phyloP scores from a whole-genome alignment of 2,888 invertebrate genomes.

The Microplitis manilae region DNA sequence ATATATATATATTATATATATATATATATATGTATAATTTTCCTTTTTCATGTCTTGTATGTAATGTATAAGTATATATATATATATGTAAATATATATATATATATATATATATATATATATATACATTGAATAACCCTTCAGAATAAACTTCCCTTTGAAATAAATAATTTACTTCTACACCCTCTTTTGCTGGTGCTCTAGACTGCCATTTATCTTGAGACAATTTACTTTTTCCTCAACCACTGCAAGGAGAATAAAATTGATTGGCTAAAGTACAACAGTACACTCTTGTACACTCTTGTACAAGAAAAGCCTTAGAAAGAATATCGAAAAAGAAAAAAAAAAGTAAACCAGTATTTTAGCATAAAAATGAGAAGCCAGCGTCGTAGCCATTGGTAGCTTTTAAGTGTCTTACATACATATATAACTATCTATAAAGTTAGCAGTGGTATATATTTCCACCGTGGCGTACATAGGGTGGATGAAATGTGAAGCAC shows the following conservation, averaged over 20 bases:
- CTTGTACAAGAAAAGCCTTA: not conserved
- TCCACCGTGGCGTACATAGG: not conserved
- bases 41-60: too few relatives aligned
- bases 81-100: not conserved
- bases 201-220: not conserved
- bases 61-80: not conserved
- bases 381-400: not conserved
- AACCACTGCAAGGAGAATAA: not conserved
- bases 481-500: constrained; percentile 53
- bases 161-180: constrained; percentile 5
- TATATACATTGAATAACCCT: not conserved
- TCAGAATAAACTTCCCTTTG: not conserved
- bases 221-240: constrained; percentile 13
- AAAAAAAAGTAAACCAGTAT: constrained; percentile 14
- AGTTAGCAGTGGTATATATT: too few relatives aligned
- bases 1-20: too few relatives aligned
- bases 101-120: not conserved
- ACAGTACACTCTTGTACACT: not conserved
- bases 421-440: too few relatives aligned
- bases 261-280: constrained; percentile 12
- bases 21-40: too few relatives aligned
- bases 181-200: not conserved
- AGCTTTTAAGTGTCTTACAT: not conserved
- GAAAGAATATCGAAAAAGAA: not conserved
- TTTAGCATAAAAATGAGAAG: not conserved